Evolutionary conservation across 2,888 invertebrate species (phyloP).

Genomic region (Metopia argyrocephala): DNA sequence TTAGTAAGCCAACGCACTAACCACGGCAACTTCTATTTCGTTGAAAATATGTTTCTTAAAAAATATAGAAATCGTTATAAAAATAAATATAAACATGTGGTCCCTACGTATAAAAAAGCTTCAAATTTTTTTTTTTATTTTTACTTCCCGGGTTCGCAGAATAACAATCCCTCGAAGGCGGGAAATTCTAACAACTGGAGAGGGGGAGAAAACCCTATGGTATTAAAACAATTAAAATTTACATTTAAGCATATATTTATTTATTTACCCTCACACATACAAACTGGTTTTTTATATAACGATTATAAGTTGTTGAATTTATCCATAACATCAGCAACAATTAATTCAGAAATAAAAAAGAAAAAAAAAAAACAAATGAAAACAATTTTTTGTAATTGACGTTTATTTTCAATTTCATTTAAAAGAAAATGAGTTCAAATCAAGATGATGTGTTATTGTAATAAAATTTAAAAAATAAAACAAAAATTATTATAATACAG

Average conservation of each 20-base stretch:
- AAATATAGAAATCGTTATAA: too few species aligned
- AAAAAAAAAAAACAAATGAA: neutral
- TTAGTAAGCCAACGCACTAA: too few species aligned
- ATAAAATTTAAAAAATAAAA: neutral
- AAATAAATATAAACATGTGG: too few species aligned
- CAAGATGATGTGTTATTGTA: slow-evolving; percentile 7
- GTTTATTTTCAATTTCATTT: slow-evolving; percentile 22
- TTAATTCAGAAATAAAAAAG: neutral
- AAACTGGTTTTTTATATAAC: neutral
- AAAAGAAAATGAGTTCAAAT: slow-evolving; percentile 15
- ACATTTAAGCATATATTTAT: neutral
- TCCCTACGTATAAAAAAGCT: too few species aligned
- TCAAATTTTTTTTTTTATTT: too few species aligned
- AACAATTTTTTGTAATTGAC: slow-evolving; percentile 28
- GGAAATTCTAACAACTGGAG: too few species aligned
- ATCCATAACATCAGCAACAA: neutral
- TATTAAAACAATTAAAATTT: slow-evolving; percentile 19
- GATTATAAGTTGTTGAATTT: slow-evolving; percentile 9
- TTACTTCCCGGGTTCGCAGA: too few species aligned
- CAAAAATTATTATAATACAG: neutral
- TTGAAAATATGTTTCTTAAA: too few species aligned
- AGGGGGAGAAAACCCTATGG: too few species aligned
- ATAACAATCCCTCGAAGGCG: too few species aligned
- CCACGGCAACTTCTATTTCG: too few species aligned
- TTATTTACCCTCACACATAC: neutral